A percentile compares a stretch with the other conserved stretches of the same genome.
Conservation (phyloP, 92 coral and sea anemone species). For the Palythoa heliodiscus region DNA sequence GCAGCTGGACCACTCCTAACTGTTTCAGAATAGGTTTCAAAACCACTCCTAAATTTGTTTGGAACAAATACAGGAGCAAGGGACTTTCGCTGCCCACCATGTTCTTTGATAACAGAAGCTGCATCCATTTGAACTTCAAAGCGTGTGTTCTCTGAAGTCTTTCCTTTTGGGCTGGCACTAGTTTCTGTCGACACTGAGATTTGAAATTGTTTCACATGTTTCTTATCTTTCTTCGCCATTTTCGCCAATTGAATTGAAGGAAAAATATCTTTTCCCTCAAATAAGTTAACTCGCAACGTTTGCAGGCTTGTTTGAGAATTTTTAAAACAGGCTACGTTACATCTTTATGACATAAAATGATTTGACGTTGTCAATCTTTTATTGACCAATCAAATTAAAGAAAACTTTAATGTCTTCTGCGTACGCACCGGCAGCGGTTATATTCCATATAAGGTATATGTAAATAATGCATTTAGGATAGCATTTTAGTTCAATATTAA, state of each 20-base stretch:
- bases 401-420: background rate
- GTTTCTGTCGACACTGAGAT: background rate
- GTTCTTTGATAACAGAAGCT: background rate
- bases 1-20: slow-evolving; percentile 42
- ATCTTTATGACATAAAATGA: slow-evolving; percentile 39
- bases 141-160: background rate
- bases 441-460: too few species aligned
- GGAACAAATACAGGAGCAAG: slow-evolving; percentile 87
- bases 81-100: slow-evolving; percentile 27
- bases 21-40: slow-evolving; percentile 52
- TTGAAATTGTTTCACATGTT: background rate
- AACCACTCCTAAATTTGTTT: slow-evolving; percentile 66
- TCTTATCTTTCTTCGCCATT: slow-evolving; percentile 26
- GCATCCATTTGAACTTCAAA: slow-evolving; percentile 22
- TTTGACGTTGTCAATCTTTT: slow-evolving; percentile 38
- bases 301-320: background rate
- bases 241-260: background rate
- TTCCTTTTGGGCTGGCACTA: background rate
- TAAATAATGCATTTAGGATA: too few species aligned
- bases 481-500: too few species aligned
- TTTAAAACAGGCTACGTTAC: background rate
- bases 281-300: background rate
- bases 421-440: background rate
- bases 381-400: slow-evolving; percentile 15
- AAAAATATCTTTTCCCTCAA: background rate